Conservation (phyloP, 1,140 invertebrate genomes). For the Orchestia grillus region DNA sequence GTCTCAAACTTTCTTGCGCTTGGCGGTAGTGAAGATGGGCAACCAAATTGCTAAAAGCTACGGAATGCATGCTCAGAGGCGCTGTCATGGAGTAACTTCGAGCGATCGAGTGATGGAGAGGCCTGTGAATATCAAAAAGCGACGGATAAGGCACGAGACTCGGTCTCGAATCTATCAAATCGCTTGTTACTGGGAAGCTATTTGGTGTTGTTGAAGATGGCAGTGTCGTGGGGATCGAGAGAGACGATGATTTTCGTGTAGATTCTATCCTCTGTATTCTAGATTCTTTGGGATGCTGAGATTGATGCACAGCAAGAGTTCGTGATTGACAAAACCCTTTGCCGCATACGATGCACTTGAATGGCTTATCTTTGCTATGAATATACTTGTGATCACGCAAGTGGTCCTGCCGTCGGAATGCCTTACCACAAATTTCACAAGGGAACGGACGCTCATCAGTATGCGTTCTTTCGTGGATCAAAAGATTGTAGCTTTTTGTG, state of each 20-base stretch:
- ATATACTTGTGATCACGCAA: conserved; percentile 78
- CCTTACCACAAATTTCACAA: conserved; percentile 99
- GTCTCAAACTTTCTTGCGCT: conserved; percentile 21
- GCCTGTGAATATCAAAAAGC: conserved; percentile 18
- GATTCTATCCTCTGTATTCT: conserved; percentile 27
- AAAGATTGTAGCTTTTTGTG: conserved; percentile 97
- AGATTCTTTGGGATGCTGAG: conserved; percentile 87
- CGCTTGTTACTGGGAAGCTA: background rate
- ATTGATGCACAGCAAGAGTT: conserved; percentile 93
- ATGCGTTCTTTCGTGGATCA: conserved; percentile 97
- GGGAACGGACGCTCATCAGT: conserved; percentile 98
- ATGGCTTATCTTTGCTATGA: conserved; percentile 97
- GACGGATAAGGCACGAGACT: conserved; percentile 19
- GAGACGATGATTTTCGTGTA: background rate
- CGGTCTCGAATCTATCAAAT: conserved; percentile 6
- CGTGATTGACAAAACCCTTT: conserved; percentile 97
- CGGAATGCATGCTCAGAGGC: background rate
- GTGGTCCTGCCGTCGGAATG: conserved; percentile 70
- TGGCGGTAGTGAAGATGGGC: conserved; percentile 24
- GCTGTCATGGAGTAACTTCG: background rate
- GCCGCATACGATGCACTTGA: conserved; percentile 94
- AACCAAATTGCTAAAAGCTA: conserved; percentile 8
- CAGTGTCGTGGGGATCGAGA: background rate
- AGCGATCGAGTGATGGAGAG: background rate
- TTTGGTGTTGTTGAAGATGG: background rate